A percentile compares a stretch with the other conserved stretches of the same genome.
Conservation (phyloP, 1,140 invertebrate species). For the Anadara kagoshimensis region DNA sequence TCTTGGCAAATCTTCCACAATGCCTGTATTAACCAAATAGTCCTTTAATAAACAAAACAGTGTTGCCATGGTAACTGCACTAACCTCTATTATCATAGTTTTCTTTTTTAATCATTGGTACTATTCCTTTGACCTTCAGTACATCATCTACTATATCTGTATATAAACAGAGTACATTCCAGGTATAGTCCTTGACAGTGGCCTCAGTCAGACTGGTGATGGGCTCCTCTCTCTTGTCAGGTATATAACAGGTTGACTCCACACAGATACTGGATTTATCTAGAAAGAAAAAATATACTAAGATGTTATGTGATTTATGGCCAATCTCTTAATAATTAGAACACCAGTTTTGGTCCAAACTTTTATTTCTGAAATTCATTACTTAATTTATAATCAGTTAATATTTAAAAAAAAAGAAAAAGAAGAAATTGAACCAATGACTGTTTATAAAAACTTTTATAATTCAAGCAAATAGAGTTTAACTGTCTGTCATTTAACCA, state of each 20-base stretch:
- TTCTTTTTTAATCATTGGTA: no score
- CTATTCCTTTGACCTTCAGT: conserved; percentile 18
- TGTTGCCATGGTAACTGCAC: no score
- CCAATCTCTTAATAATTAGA: background rate
- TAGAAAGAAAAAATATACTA: conserved; percentile 7
- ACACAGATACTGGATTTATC: conserved; percentile 36
- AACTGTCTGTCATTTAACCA: no score
- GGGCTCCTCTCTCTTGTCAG: conserved; percentile 21
- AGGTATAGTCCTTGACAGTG: conserved; percentile 57
- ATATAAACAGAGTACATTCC: conserved; percentile 58
- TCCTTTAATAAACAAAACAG: no score
- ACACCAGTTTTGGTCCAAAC: background rate
- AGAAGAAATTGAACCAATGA: background rate
- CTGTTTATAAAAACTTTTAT: no score
- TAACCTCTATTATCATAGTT: no score
- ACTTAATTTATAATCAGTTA: background rate
- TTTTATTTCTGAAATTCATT: background rate
- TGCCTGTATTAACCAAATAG: no score
- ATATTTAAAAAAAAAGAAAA: background rate
- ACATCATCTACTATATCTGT: conserved; percentile 55
- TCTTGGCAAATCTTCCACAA: no score
- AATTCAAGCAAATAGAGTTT: no score
- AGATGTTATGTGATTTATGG: background rate
- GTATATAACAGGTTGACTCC: conserved; percentile 58
- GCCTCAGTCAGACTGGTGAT: conserved; percentile 16